phyloP scores from a whole-genome alignment of 2,113 vertebrate genomes.

The Rhinoderma darwinii region DNA sequence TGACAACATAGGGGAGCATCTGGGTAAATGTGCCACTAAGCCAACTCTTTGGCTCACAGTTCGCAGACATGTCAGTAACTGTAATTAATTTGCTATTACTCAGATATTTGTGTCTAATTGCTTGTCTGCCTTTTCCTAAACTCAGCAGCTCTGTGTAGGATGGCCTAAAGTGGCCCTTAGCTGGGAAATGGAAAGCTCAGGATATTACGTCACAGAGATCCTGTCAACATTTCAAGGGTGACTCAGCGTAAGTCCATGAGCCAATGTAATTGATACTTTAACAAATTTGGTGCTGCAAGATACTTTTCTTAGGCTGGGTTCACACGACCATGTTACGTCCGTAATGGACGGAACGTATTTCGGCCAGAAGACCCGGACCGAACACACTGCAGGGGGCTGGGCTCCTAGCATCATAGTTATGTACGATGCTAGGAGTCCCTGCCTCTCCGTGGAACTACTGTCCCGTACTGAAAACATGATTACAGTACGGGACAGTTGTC shows the following conservation, averaged over 20 bases:
- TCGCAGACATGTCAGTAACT: constrained; percentile 47
- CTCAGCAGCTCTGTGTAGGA: constrained; percentile 49
- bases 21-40: constrained; percentile 41
- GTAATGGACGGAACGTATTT: no score
- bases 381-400: no score
- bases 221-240: constrained; percentile 23
- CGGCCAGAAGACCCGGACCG: no score
- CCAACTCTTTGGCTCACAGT: constrained; percentile 51
- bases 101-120: constrained; percentile 72
- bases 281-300: not conserved
- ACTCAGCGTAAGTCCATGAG: not conserved
- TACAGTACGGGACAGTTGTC: no score
- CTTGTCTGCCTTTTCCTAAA: constrained; percentile 70
- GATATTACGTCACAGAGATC: constrained; percentile 15
- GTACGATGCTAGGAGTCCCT: no score
- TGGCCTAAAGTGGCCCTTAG: constrained; percentile 25
- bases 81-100: constrained; percentile 64
- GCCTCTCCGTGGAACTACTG: no score
- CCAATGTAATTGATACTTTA: not conserved
- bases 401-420: no score
- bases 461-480: no score
- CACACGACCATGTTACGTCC: no score
- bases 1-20: constrained; percentile 44
- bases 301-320: no score
- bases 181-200: constrained; percentile 4